Conservation (phyloP, 2,113 vertebrate species). For the Equus quagga region DNA sequence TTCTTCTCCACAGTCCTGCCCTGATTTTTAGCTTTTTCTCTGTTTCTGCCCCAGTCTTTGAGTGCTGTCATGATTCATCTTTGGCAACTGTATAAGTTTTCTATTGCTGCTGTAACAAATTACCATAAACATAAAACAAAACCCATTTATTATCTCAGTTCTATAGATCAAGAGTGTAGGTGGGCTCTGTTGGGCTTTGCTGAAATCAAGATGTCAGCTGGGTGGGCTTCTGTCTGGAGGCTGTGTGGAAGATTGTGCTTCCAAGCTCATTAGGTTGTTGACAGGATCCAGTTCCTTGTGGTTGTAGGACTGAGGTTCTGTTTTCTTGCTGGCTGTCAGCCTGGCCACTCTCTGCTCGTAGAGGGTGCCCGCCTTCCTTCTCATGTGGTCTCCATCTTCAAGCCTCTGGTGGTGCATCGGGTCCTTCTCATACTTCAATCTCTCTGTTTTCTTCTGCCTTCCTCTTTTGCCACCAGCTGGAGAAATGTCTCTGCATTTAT, state of each 20-base stretch:
- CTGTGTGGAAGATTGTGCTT: neutral
- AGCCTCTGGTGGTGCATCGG: rapidly evolving
- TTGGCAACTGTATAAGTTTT: neutral
- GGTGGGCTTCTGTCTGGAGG: neutral
- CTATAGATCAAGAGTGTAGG: neutral
- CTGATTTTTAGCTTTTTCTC: neutral
- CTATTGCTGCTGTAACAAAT: neutral
- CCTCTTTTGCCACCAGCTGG: neutral
- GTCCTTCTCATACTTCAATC: neutral
- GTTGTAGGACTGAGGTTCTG: neutral
- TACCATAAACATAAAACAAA: neutral
- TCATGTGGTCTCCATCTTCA: neutral
- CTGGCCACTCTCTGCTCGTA: neutral
- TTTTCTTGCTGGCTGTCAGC: neutral
- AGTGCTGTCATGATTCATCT: neutral
- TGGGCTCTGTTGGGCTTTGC: neutral
- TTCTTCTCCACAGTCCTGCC: neutral
- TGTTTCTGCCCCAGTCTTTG: neutral
- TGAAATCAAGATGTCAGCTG: neutral
- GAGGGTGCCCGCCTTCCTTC: neutral
- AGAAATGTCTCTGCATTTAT: neutral
- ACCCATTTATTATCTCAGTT: neutral
- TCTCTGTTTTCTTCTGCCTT: neutral
- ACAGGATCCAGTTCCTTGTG: neutral
- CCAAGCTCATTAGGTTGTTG: neutral